Percentiles rank a stretch among this genome's conserved stretches.
These are phyloP conservation scores for Chaetodon trifasciatus DNA, from an alignment of 2,797 vertebrate species.

Conservation along the genomic window DNA sequence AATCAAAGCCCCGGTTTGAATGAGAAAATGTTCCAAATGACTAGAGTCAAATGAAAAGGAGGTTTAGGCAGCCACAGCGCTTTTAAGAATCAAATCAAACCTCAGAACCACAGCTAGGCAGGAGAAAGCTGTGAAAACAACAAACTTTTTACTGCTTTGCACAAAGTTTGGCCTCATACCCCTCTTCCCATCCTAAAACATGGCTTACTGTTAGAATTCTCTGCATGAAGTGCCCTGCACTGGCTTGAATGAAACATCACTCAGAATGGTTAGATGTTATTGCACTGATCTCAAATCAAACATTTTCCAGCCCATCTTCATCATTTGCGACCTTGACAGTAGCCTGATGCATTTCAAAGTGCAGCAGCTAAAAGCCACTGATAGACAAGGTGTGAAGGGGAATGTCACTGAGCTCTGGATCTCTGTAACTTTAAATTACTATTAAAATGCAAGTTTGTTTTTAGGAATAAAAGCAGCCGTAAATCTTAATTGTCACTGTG, in stretches of 20 bases:
- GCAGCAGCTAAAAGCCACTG: conserved; percentile 13
- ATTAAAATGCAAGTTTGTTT: not conserved
- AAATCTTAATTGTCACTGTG: not conserved
- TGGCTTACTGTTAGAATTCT: conserved; percentile 19
- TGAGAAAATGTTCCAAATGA: conserved; percentile 80
- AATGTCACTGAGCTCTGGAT: not conserved
- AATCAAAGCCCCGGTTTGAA: conserved; percentile 81
- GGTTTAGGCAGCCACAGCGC: conserved; percentile 62
- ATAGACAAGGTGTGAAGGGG: conserved; percentile 7
- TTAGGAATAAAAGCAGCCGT: not conserved
- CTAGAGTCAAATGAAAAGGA: conserved; percentile 74
- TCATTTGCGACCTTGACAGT: conserved; percentile 48
- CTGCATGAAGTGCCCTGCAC: not conserved
- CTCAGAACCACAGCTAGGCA: conserved; percentile 47
- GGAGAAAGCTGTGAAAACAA: conserved; percentile 48
- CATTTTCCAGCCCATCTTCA: not conserved
- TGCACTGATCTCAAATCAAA: conserved; percentile 25
- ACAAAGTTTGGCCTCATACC: conserved; percentile 34
- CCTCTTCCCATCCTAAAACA: not conserved
- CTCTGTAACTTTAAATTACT: not conserved
- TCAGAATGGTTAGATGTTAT: conserved; percentile 13
- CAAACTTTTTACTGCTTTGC: conserved; percentile 50
- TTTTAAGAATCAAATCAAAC: conserved; percentile 77
- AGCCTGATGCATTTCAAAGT: conserved; percentile 26
- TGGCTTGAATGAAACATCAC: conserved; percentile 1